Evolutionary conservation across 2,888 invertebrate genomes (phyloP), one percentile per base, ranked within the genome.

Genomic region (Digitonthophagus gazella): DNA sequence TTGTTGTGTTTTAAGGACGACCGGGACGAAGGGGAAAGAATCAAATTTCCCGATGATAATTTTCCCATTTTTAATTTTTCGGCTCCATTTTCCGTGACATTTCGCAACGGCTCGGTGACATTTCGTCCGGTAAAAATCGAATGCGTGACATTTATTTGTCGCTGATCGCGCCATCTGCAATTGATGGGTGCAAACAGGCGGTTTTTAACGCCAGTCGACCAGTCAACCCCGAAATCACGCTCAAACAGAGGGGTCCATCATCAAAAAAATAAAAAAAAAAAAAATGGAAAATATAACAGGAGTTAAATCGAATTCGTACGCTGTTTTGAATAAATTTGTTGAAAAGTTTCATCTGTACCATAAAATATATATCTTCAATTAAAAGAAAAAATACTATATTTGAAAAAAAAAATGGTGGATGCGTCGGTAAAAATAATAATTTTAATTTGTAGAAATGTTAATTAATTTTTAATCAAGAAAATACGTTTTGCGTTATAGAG

Each of bases 111-210:
- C 11, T 6, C 28, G 3, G 22, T 3, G 22, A 3, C 22, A 6
- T n/a, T n/a, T 14, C n/a, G 15, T 14, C 19, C 61, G 8, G 61
- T 14, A 61, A 18, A 15, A 61, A 61, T 61, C 61, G 61, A 61
- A 61, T 19, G 18, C 18, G n/a, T 61, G 61, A 61, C 61, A 61
- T 61, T 61, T 20, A 61, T 61, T 61, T 61, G 61, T 61, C 61
- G 61, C 15, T 18, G 19, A 61, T 61, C 18, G 61, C 5, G 18
- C 61, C 19, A n/a, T 20, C 16, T 61, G 61, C 61, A 61, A 61
- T 61, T 61, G 61, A 61, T 20, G 28, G 28, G 28, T 44, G 28
- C 28, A 44, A 44, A 44, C 28, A 44, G 28, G 28, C 28, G 28
- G 28, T 44, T 44, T 44, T 44, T 44, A 44, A 44, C 28, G 28